Base-by-base conservation (phyloP, 2,113 vertebrate species). In the Micronycteris hirsuta region DNA sequence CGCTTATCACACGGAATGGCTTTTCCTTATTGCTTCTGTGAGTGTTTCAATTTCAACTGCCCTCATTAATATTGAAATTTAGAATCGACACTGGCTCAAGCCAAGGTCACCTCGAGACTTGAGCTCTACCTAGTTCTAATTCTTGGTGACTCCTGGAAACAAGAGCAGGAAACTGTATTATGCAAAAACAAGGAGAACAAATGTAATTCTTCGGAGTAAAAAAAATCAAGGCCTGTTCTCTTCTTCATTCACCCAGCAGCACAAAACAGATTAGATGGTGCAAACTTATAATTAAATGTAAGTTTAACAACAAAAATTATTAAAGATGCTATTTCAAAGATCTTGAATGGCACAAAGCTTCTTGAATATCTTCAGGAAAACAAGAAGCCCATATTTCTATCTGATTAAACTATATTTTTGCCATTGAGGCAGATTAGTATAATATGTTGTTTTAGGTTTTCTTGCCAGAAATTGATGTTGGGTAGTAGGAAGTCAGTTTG, bases 51-150 rank as follows among this genome's bases (percentile, higher is more conserved):
- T 68, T 96, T 94, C 54, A 82, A 76, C 52, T 38, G 14, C 63
- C 96, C 89, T 94, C 82, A 89, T 91, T 84, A 96, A 63, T 14
- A 87, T 4, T 94, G 96, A 96, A 82, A 94, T 96, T 54, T 84
- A 77, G 43, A 89, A 87, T 86, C 31, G 20, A 13, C 54, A 97
- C 67, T 91, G n/a, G 38, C 73, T 22, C 0, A 0, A 0, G 70
- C 93, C 97, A 67, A 93, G 11, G 38, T 87, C 45, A 71, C 41
- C 76, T 14, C 56, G 77, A 96, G 15, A 38, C 52, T 73, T 88
- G 74, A 97, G 28, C 28, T 82, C 10, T 89, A 93, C 89, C 52
- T 31, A 96, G 41, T 61, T 91, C 54, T 17, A 74, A 84, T 92
- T 94, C 74, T 86, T 86, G 5, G 16, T 94, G 63, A 89, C 67